Base-by-base conservation (phyloP, 2,888 invertebrate species). In the Prosopocoilus inquinatus region DNA sequence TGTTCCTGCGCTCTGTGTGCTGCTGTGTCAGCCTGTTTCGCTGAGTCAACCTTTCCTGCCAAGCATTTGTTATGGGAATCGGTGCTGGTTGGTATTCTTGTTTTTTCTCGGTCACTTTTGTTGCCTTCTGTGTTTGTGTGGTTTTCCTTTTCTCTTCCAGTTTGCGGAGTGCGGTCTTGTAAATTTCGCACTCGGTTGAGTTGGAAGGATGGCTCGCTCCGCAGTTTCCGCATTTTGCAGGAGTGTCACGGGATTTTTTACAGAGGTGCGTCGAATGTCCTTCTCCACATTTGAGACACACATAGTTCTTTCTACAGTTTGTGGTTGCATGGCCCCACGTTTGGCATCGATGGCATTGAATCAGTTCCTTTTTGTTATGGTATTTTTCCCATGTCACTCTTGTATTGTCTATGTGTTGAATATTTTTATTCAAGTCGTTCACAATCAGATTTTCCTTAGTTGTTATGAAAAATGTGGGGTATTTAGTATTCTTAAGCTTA, bases 341-440 rank as follows among this genome's bases (percentile, higher is more conserved):
- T 28, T 55, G 60, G 53, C 56, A 53, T 28, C 48, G 51, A 3
- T 56, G 28, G 52, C 56, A 56, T 15, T 56, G 56, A 8, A 47
- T 43, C n/a, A 48, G 13, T 34, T 15, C 20, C 34, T 13, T 13
- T 12, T 32, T 38, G 36, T 48, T 48, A 36, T 36, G 12, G 13
- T 33, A 13, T 13, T 15, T n/a, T 9, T 36, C 48, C 34, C 34
- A 48, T 9, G 7, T 8, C 2, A 48, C 20, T 11, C 38, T 32
- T 9, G 36, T 36, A 13, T 34, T n/a, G 3, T 12, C 12, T 36
- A 48, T 9, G 38, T 48, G 38, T 38, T 9, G 3, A 12, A 48
- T 13, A 9, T 36, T 48, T 13, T 13, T 20, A n/a, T 45, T 11
- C 12, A 48, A 36, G 12, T 12, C 34, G 28, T 34, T 20, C 13